phyloP scores from a whole-genome alignment of 2,113 vertebrate species.

The Paradoxurus hermaphroditus region DNA sequence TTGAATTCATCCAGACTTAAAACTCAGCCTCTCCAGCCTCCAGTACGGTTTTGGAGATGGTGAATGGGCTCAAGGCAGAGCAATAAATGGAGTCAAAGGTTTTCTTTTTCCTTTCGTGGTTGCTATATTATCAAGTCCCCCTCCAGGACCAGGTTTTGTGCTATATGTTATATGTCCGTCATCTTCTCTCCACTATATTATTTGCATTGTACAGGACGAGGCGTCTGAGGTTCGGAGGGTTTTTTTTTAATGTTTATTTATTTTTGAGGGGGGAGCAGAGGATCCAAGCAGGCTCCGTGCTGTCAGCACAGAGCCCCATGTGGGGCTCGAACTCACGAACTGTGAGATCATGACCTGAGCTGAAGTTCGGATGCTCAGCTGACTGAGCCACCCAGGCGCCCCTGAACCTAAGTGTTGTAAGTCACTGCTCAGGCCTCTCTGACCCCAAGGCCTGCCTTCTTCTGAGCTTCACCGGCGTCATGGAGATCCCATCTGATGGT shows the following conservation, averaged over 20 bases:
- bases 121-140: not conserved
- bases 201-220: not conserved
- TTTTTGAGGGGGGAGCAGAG: no score
- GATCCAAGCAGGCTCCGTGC: no score
- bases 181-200: not conserved
- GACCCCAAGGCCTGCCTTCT: not conserved
- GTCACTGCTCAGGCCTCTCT: not conserved
- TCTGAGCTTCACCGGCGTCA: not conserved
- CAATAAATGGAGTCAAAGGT: rapidly evolving
- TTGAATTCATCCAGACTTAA: not conserved
- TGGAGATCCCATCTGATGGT: not conserved
- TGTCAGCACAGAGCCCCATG: no score
- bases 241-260: no score
- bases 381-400: no score
- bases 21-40: not conserved
- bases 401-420: not conserved
- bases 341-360: no score
- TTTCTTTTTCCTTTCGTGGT: not conserved
- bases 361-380: no score
- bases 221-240: not conserved
- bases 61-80: rapidly evolving
- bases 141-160: rapidly evolving
- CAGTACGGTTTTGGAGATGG: not conserved
- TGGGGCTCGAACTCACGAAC: no score
- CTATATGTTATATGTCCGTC: rapidly evolving